Base-by-base conservation (phyloP, 30 jellyfish, hydroid and myxozoan species). In the Nemopilema nomurai region DNA sequence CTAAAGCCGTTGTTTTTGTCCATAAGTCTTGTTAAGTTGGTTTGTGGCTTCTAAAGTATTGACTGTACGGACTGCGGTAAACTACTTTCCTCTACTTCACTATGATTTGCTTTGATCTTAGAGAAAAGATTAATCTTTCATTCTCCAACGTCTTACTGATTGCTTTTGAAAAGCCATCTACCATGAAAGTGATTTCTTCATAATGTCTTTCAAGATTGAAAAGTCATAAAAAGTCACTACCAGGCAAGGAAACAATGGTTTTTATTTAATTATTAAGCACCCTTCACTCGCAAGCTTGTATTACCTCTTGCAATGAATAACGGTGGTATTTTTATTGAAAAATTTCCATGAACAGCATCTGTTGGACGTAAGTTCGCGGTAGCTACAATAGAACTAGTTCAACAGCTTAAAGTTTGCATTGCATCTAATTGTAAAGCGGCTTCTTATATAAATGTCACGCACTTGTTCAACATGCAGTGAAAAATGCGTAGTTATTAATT, bases 1-100 rank as follows among this genome's bases (percentile, higher is more conserved):
- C 57, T 41, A 41, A 41, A 41, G 49, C 83, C 24, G 70, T 23
- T 70, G 50, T 32, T 41, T 26, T 31, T 67, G 50, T 20, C 50
- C 22, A 23, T 67, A 20, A 67, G 83, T 33, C 83, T 73, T 18
- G 69, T 73, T 73, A 73, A 31, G 83, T 49, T 33, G 51, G 64
- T 30, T 31, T 73, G 83, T 24, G 83, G 83, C 51, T 41, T 73
- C 51, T 22, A 49, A 73, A 18, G 28, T 16, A 0, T 73, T 31
- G 25, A 41, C 64, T 73, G 83, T 16, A n/a, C 83, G 23, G 33
- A n/a, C 64, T 73, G 83, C 16, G 27, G 69, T 26, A 73, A 73
- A 30, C 83, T 73, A 69, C 51, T 73, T 73, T 73, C 83, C 24
- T 71, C 51, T 73, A 49, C 22, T 66, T 66, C 51, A 18, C 25